Evolutionary conservation across 1,140 invertebrate species (phyloP).

Genomic region (Conus betulinus): DNA sequence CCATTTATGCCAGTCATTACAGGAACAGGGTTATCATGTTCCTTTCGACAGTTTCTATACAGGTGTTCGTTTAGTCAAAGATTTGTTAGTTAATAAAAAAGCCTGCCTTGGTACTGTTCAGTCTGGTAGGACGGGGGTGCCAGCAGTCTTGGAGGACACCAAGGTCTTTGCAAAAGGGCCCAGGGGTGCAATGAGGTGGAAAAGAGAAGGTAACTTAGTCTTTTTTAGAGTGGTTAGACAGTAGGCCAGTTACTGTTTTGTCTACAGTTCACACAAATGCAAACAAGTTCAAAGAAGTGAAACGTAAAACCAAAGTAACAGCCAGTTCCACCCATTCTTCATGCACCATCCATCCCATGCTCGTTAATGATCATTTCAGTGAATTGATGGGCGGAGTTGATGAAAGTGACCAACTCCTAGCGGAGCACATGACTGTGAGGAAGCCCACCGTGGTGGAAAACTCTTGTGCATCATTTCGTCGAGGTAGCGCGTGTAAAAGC

Average conservation of each 20-base stretch:
- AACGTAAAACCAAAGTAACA: background rate
- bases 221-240: constrained; percentile 21
- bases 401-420: constrained; percentile 17
- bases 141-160: no score
- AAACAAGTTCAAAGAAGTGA: background rate
- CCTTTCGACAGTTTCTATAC: constrained; percentile 3
- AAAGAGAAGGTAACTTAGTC: constrained; percentile 11
- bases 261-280: constrained; percentile 10
- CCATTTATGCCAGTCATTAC: background rate
- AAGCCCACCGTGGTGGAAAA: constrained; percentile 23
- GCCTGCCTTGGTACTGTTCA: no score
- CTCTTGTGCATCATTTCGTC: constrained; percentile 9
- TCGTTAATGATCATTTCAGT: constrained; percentile 16
- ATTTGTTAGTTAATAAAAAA: no score
- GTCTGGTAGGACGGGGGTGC: no score
- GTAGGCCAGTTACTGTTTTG: background rate
- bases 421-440: background rate
- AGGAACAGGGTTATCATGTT: background rate
- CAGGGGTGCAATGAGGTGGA: background rate
- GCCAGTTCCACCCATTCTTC: background rate
- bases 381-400: constrained; percentile 27
- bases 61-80: no score
- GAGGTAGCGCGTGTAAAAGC: constrained; percentile 28
- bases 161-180: no score
- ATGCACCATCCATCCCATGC: background rate